Conservation (phyloP, 1,140 invertebrate genomes). For the Eupristina koningsbergeri region DNA sequence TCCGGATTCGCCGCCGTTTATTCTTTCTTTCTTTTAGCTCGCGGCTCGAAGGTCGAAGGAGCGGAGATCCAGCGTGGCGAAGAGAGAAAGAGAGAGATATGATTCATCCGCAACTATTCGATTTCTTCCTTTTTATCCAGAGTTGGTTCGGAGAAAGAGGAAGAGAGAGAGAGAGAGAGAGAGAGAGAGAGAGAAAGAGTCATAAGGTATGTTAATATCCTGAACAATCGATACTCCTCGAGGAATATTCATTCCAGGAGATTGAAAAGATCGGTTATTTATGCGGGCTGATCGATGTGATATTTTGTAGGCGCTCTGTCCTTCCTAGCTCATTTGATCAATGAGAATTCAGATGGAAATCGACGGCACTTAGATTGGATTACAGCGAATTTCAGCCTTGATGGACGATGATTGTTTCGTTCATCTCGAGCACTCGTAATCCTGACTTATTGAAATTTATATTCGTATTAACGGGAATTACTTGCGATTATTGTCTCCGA, state of each 20-base stretch:
- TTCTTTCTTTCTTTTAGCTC: conserved; percentile 37
- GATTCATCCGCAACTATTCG: conserved; percentile 33
- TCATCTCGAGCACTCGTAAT: conserved; percentile 12
- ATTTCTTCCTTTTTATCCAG: conserved; percentile 37
- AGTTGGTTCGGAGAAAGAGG: conserved; percentile 28
- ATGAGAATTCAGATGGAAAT: background rate
- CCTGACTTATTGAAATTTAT: conserved; percentile 37
- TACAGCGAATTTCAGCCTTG: conserved; percentile 39
- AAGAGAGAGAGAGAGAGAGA: conserved; percentile 19
- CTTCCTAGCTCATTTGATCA: background rate
- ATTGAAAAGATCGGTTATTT: conserved; percentile 39
- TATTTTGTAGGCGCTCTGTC: background rate
- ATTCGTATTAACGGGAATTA: background rate
- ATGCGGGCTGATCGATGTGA: conserved; percentile 17
- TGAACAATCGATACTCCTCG: conserved; percentile 26
- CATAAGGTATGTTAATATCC: conserved; percentile 40
- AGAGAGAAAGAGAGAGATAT: conserved; percentile 37
- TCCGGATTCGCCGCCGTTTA: conserved; percentile 54
- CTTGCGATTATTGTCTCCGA: background rate
- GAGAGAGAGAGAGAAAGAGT: conserved; percentile 23
- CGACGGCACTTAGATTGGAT: conserved; percentile 8
- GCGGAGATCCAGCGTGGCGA: conserved; percentile 6
- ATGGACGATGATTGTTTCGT: conserved; percentile 35
- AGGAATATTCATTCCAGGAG: conserved; percentile 18
- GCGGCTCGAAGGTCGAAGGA: conserved; percentile 53